Base-by-base conservation (phyloP, 2,888 invertebrate species). In the Temnothorax unifasciatus region DNA sequence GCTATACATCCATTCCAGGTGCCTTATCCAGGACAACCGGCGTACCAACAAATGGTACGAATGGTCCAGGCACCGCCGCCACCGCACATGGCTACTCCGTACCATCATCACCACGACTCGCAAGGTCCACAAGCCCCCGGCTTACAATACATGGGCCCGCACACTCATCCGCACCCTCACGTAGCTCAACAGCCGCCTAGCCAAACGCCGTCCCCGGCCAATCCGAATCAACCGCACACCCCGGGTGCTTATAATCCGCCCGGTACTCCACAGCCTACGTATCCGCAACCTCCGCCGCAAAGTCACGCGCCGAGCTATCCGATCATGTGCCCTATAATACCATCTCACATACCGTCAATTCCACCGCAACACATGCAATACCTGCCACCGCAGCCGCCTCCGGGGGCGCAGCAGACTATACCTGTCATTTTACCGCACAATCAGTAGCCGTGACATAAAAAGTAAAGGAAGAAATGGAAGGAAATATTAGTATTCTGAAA, bases 1-100 rank as follows among this genome's bases (percentile, higher is more conserved):
- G 97, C 97, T 29, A 97, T 98, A 93, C 97, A 97, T 93, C 97
- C 96, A 93, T 94, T 95, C 91, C 96, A 96, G 88, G 96, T 96
- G 95, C 96, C 96, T 92, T 97, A 96, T 94, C 95, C 96, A 87
- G 96, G 96, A 91, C 95, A 94, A 84, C 95, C 95, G 83, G 92
- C 95, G 76, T 95, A 95, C 91, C 95, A 95, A 82, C 95, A 95
- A 88, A 95, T 96, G 95, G 95, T 96, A 90, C 95, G 95, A 91
- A 94, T 95, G 93, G 94, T 94, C 64, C 94, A 94, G 86, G 93
- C 94, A 83, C 93, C 94, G 66, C 94, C 94, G 25, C 94, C 93
- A 83, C 91, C 92, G 34, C 94, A 93, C 84, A 93, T 94, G 90
- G 90, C 93, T n/a, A 91, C 93, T 83, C 94, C 93, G 21, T 94